Evolutionary conservation across 2,888 invertebrate genomes (phyloP), one percentile per base, ranked within the genome.

Genomic region (Lasioglossum lativentre): DNA sequence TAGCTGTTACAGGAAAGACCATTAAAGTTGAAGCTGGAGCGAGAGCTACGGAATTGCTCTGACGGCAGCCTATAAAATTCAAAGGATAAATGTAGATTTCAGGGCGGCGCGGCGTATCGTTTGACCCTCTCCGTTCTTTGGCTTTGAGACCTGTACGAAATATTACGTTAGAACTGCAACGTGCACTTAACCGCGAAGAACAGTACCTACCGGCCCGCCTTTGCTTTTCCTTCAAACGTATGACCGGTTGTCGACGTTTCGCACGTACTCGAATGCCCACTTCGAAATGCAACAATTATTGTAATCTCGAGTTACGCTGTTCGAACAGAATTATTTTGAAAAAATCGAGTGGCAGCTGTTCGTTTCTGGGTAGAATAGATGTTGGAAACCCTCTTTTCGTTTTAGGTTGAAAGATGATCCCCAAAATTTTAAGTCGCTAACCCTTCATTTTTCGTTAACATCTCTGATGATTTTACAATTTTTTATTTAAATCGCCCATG

Each of bases 1-100:
- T 93, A 93, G 92, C 91, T 90, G 92, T 93, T 91, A 91, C 93
- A 82, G 90, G 93, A 93, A 93, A 92, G 92, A 91, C 93, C 94
- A 91, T 93, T 92, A 85, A 82, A 81, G 73, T 52, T n/a, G 87
- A 87, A 74, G 90, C 47, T 66, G 76, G 66, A 40, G 72, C 75
- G 85, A 63, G 83, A 74, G 73, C 72, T 42, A 76, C 75, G 75
- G 82, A 83, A 90, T 86, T 90, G 79, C 66, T 72, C 81, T 63
- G 89, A 82, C 88, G 89, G 83, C 76, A 86, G 87, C 91, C 93
- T 92, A 93, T 94, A 93, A 94, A 94, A 93, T 93, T 93, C 92
- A 90, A 88, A 90, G 92, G 89, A 86, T 93, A 92, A 91, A 93
- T 93, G 93, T 92, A 93, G 93, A 93, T 92, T 93, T 93, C 91